Percentiles rank a stretch among this genome's conserved stretches.
phyloP scores from a whole-genome alignment of 2,113 vertebrate species.

The Passer domesticus region DNA sequence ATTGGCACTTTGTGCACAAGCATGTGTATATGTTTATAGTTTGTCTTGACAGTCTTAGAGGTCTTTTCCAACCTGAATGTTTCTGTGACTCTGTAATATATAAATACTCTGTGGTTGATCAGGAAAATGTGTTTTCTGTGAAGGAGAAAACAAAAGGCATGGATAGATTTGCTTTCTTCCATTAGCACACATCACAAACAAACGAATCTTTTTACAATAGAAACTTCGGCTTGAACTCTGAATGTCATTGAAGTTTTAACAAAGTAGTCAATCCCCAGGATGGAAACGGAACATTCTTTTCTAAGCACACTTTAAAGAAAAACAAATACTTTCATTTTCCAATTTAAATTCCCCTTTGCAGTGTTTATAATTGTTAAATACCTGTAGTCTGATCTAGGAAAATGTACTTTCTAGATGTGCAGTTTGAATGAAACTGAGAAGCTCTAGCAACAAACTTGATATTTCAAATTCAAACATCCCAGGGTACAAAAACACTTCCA shows the following conservation, averaged over 20 bases:
- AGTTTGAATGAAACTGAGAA: neutral
- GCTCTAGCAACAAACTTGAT: neutral
- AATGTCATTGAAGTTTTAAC: neutral
- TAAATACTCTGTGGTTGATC: neutral
- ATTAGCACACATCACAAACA: neutral
- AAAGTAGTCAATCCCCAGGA: neutral
- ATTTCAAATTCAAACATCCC: neutral
- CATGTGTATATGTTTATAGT: neutral
- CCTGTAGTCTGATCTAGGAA: neutral
- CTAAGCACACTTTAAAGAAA: neutral
- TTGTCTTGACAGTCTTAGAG: neutral
- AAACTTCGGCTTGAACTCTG: neutral
- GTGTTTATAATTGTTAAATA: neutral
- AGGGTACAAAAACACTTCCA: neutral
- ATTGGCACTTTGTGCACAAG: neutral
- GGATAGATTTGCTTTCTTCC: neutral
- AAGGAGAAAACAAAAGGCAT: neutral
- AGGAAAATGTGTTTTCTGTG: neutral
- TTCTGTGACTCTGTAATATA: neutral
- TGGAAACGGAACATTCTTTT: neutral
- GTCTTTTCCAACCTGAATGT: neutral
- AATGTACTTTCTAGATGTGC: neutral
- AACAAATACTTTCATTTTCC: neutral
- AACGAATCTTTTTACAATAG: neutral
- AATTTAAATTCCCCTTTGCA: neutral